A percentile compares a stretch with the other conserved stretches of the same genome.
phyloP scores from a whole-genome alignment of 2,888 invertebrate species.

The Phyllotreta cruciferae region DNA sequence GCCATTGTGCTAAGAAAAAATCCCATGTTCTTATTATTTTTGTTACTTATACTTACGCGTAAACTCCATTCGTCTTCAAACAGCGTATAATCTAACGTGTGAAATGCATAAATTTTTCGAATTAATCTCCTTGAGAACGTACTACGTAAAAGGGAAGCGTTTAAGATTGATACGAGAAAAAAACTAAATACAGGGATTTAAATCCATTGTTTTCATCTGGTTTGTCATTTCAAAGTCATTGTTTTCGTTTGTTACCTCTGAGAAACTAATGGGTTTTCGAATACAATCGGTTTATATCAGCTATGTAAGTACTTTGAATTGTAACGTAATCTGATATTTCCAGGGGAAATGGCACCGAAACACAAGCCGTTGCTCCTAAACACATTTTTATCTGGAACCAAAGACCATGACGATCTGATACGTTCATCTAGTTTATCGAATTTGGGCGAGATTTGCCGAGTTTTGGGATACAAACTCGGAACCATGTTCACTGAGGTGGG shows the following conservation, averaged over 20 bases:
- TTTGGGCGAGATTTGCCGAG: slow-evolving; percentile 79
- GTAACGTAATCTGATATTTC: slow-evolving; percentile 43
- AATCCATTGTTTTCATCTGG: not conserved
- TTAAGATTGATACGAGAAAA: slow-evolving; percentile 6
- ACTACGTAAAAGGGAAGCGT: not conserved
- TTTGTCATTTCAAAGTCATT: not conserved
- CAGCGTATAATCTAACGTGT: slow-evolving; percentile 1
- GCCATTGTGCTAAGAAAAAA: not conserved
- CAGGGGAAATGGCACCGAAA: slow-evolving; percentile 75
- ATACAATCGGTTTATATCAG: too few relatives aligned
- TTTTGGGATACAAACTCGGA: slow-evolving; percentile 77
- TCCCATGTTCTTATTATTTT: too few relatives aligned
- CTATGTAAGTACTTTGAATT: not conserved
- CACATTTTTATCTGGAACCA: slow-evolving; percentile 73
- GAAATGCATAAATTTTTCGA: slow-evolving; percentile 1
- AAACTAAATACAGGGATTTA: not conserved
- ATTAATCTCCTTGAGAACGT: not conserved
- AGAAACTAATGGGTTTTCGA: not conserved
- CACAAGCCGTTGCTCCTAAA: slow-evolving; percentile 75
- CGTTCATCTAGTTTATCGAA: slow-evolving; percentile 84
- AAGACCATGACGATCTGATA: slow-evolving; percentile 75
- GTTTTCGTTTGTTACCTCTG: not conserved
- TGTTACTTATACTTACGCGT: too few relatives aligned
- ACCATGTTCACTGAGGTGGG: slow-evolving; percentile 75
- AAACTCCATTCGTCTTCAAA: not conserved